Base-by-base conservation (phyloP, 2,797 vertebrate species). In the Phoebastria nigripes region DNA sequence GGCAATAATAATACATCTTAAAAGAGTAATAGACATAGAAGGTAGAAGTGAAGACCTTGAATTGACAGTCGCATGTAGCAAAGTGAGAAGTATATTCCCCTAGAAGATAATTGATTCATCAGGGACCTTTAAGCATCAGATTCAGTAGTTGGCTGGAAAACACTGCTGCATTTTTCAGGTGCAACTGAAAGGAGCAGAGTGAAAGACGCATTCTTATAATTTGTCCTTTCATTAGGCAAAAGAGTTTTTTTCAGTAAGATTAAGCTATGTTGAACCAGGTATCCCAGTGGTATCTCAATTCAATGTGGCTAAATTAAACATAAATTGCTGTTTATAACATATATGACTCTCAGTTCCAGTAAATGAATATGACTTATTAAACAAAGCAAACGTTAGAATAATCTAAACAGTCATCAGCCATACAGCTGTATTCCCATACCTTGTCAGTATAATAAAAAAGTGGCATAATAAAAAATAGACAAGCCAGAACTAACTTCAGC, bases 31-130 rank as follows among this genome's bases (percentile, higher is more conserved):
- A 82, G 49, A 37, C 22, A 47, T 22, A 65, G 77, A 82, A 84
- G 15, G 4, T 4, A 72, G 42, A 49, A 88, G 21, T 55, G 58
- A 86, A 93, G 86, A 90, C 90, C 88, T 90, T 91, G 88, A 90
- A 86, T 28, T 83, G 73, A 82, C 58, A 84, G 62, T 58, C 4
- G 1, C 42, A 44, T 47, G 62, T 84, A 82, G 42, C 46, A 93
- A 79, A 93, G n/a, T 1, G 7, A 80, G 63, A 82, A 84, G 47
- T 41, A 90, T 90, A 92, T 72, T 92, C 49, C 49, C 46, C 35
- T 83, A 62, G 66, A 90, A 94, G 46, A 70, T 91, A 95, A 95
- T 87, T 94, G 67, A 93, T 92, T 89, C 87, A 92, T 91, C 44
- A 31, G 74, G 81, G 81, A 94, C 42, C 3, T 82, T 65, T 84